A percentile compares a stretch with the other conserved stretches of the same genome.
Conservation (phyloP, 92 coral and sea anemone genomes). For the Galaxea fascicularis region DNA sequence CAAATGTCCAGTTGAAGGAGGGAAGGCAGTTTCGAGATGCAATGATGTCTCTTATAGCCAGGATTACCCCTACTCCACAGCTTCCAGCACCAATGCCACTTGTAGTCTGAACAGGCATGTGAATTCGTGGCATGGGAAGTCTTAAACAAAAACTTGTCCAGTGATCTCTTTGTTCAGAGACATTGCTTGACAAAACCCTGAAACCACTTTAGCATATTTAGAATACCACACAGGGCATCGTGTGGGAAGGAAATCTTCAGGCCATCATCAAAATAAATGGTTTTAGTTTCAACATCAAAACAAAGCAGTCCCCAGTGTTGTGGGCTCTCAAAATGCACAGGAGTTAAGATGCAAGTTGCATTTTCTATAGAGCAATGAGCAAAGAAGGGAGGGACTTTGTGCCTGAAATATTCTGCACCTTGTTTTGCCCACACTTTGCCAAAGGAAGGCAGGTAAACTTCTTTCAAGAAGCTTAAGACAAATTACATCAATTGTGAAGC, state of each 20-base stretch:
- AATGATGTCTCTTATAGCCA: conserved; percentile 12
- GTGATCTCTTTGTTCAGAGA: neutral
- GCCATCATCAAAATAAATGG: conserved; percentile 39
- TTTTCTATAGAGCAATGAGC: conserved; percentile 7
- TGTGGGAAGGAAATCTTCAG: neutral
- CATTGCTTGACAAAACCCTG: neutral
- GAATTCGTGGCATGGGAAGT: conserved; percentile 30
- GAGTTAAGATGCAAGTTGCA: conserved; percentile 12
- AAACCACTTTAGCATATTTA: neutral
- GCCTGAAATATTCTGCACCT: conserved; percentile 5
- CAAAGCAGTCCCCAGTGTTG: conserved; percentile 55
- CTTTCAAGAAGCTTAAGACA: neutral
- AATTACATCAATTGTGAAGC: conserved; percentile 20
- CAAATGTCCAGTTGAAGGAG: neutral
- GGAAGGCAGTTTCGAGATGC: neutral
- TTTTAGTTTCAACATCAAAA: neutral
- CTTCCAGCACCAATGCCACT: conserved; percentile 22
- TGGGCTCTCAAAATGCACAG: neutral
- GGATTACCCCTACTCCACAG: conserved; percentile 6
- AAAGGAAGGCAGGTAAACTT: conserved; percentile 21
- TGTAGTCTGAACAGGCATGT: conserved; percentile 13
- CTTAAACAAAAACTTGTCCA: neutral
- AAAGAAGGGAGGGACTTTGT: neutral
- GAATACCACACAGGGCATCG: neutral
- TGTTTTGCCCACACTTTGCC: conserved; percentile 39